Base-by-base conservation (phyloP, 2,797 vertebrate species). In the Rhynchotus rufescens region DNA sequence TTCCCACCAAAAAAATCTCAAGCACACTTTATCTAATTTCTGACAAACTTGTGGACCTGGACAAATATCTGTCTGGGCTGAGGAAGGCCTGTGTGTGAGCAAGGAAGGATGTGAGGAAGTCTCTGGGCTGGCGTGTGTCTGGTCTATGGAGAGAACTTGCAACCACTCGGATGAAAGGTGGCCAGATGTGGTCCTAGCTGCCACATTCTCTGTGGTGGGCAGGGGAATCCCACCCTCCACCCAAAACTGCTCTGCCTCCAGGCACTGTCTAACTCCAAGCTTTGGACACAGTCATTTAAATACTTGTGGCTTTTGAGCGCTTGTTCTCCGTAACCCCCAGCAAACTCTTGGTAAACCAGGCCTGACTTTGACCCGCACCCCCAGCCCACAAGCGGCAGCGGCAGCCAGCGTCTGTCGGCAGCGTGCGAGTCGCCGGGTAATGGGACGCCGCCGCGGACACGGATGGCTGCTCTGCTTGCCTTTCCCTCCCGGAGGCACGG, bases 361-460 rank as follows among this genome's bases (percentile, higher is more conserved):
- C 36, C 69, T 38, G 45, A 65, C 30, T 78, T 72, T 84, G 84
- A 61, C 60, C 22, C 23, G 5, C 30, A 73, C 44, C 57, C 61
- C 45, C 56, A 67, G 89, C n/a, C 56, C 66, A 68, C 42, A 44
- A 32, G 69, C 11, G 9, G 36, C 36, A 10, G 36, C 36, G 17
- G 23, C 51, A 69, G 25, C 40, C 7, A 26, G 67, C 5, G 15
- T 52, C 57, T 79, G 28, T 51, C 52, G 67, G 23, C 34, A 60
- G 54, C 38, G 11, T 9, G 11, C 19, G 60, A 47, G 12, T 38
- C 52, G 16, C 5, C 1, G 60, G 51, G 73, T 75, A 72, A 88
- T 5, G 13, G 44, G 22, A 51, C 28, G 5, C 1, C 3, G 13
- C 3, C 0, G 0, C 40, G 30, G 12, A 23, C 80, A 36, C 32